Base-by-base conservation (phyloP, 2,113 vertebrate species). In the Alouatta palliata region DNA sequence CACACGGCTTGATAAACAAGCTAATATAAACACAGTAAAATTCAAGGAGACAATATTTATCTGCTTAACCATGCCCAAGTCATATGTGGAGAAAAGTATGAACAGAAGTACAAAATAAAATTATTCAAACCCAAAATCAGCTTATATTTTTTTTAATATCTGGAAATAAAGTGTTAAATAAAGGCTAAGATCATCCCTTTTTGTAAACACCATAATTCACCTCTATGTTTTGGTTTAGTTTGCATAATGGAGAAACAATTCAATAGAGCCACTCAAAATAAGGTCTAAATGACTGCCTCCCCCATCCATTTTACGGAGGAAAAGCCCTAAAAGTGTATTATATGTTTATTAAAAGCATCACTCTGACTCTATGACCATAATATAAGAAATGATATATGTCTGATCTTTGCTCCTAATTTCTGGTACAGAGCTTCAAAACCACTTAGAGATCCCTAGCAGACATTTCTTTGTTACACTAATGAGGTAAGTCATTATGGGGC, bases 1-100 rank as follows among this genome's bases (percentile, higher is more conserved):
- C 12, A 85, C 21, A 58, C 17, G 11, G 40, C 35, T 71, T 90
- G 47, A 71, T 52, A 90, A 83, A 49, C 19, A 84, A 81, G 19
- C 30, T 90, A 93, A 80, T 25, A 93, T 64, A 86, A 96, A 94
- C 17, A 93, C 43, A 86, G 23, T 54, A 20, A 45, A 66, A 86
- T 40, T 54, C 37, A 81, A 49, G 47, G 30, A 61, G 23, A 77
- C 23, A 35, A 49, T 19, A 52, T 43, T 80, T 75, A 81, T 37
- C 77, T 68, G 17, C 21, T 37, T 54, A 86, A 86, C 61, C 27
- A 93, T 85, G n/a, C 17, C 13, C 52, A 64, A 84, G 64, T 86
- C 13, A 64, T 37, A 75, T 47, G 12, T 66, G 71, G 73, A 45
- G 35, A 73, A 5, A 86, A 14, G 20, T n/a, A 52, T 61, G 73